These are phyloP conservation scores for Chrysotoxum bicinctum DNA, from an alignment of 2,888 invertebrate genomes.

Conservation along the genomic window DNA sequence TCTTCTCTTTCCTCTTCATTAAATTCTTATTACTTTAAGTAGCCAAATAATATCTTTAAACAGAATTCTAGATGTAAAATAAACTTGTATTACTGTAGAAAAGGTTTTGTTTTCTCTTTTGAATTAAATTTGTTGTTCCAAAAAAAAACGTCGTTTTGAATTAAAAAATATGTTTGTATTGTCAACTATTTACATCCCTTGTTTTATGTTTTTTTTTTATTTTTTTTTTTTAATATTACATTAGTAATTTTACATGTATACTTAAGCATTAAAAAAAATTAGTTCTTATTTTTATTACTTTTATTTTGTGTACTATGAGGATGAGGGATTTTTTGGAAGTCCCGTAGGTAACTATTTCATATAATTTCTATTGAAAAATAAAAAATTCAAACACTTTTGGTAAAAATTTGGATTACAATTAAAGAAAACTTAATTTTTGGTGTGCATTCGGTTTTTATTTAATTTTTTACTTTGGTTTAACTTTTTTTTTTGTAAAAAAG, in stretches of 20 bases:
- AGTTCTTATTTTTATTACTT: conserved; percentile 43
- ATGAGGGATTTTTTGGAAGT: conserved; percentile 59
- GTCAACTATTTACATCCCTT: conserved; percentile 79
- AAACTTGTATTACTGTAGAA: conserved; percentile 59
- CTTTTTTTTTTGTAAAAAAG: conserved; percentile 72
- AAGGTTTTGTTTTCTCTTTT: conserved; percentile 41
- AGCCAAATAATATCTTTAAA: conserved; percentile 43
- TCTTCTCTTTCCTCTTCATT: conserved; percentile 2
- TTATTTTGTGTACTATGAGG: conserved; percentile 48
- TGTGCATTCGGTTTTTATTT: conserved; percentile 50
- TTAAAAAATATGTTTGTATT: conserved; percentile 75
- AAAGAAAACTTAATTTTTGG: conserved; percentile 26
- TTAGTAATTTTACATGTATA: conserved; percentile 66
- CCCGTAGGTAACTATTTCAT: conserved; percentile 39
- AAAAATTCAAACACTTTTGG: conserved; percentile 7
- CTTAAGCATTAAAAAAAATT: conserved; percentile 62
- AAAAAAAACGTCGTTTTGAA: conserved; percentile 61
- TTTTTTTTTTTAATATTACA: conserved; percentile 52
- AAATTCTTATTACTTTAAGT: conserved; percentile 41
- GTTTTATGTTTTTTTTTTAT: conserved; percentile 72
- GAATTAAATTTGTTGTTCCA: conserved; percentile 50
- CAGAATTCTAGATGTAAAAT: conserved; percentile 32
- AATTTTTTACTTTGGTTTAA: conserved; percentile 72
- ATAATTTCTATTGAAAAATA: conserved; percentile 15
- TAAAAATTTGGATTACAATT: conserved; percentile 27